A percentile compares a stretch with the other conserved stretches of the same genome.
phyloP scores from a whole-genome alignment of 2,888 invertebrate species.

The Caenorhabditis sulstoni region DNA sequence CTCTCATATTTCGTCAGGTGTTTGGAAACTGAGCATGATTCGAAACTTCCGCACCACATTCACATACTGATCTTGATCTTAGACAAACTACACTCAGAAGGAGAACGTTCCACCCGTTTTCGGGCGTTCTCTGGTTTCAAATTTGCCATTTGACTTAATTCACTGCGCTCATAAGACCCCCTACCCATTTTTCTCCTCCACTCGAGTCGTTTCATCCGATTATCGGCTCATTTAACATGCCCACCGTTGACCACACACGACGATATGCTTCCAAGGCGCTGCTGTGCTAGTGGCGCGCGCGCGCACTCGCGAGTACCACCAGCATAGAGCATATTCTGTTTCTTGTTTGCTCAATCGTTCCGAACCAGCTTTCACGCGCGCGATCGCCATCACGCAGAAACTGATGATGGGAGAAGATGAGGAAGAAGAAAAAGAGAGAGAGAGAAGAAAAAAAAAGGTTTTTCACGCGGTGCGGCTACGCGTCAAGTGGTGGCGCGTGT shows the following conservation, averaged over 20 bases:
- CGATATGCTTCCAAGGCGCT: conserved; percentile 5
- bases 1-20: no score
- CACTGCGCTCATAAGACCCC: conserved; percentile 5
- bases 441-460: conserved; percentile 21
- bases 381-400: no score
- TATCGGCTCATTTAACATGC: conserved; percentile 55
- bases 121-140: no score
- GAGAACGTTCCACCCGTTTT: no score
- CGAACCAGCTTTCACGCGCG: conserved; percentile 49
- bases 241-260: conserved; percentile 45
- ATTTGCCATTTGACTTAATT: neutral
- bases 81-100: no score
- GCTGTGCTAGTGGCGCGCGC: no score
- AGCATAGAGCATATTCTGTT: conserved; percentile 39
- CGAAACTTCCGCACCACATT: no score
- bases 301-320: no score
- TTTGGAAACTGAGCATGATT: no score
- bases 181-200: no score
- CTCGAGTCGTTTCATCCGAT: conserved; percentile 31
- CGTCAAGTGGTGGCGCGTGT: conserved; percentile 39
- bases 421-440: conserved; percentile 1
- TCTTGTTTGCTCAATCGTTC: conserved; percentile 52
- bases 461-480: conserved; percentile 13
- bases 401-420: neutral
- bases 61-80: no score